Evolutionary conservation across 2,113 vertebrate species (phyloP).

Genomic region (Gymnarchus niloticus): DNA sequence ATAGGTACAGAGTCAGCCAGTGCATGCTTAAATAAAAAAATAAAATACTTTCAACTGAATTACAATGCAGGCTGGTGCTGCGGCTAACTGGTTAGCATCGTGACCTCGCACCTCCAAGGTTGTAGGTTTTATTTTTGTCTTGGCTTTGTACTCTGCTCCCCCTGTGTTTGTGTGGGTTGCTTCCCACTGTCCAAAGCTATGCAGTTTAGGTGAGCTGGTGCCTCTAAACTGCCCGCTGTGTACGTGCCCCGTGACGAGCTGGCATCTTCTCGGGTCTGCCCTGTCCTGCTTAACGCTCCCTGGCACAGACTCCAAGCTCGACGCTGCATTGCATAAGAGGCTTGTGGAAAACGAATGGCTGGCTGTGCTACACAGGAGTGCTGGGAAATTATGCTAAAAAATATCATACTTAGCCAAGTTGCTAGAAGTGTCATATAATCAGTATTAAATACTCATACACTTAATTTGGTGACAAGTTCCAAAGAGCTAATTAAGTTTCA

Average conservation of each 20-base stretch:
- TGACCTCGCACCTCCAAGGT: not conserved
- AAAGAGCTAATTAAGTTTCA: constrained; percentile 1
- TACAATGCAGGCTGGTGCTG: not conserved
- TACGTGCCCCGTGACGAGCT: not conserved
- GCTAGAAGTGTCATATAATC: not conserved
- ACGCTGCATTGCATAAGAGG: not conserved
- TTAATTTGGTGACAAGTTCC: constrained; percentile 10
- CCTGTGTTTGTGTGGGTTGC: not conserved
- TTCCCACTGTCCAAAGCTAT: not conserved
- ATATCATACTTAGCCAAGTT: not conserved
- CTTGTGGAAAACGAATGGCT: not conserved
- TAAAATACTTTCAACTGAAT: not conserved
- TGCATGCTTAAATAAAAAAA: no score
- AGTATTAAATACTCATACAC: constrained; percentile 11
- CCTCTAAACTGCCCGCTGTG: not conserved
- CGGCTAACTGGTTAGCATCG: not conserved
- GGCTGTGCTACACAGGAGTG: not conserved
- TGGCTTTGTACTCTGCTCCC: not conserved
- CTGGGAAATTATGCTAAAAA: no score
- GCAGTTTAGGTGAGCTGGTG: constrained; percentile 3
- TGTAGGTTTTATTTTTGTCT: not conserved
- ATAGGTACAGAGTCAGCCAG: no score
- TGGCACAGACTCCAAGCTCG: not conserved
- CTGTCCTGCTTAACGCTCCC: not conserved
- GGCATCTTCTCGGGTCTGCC: not conserved